Conservation (phyloP, 2,797 vertebrate genomes). For the Eulemur coronatus region DNA sequence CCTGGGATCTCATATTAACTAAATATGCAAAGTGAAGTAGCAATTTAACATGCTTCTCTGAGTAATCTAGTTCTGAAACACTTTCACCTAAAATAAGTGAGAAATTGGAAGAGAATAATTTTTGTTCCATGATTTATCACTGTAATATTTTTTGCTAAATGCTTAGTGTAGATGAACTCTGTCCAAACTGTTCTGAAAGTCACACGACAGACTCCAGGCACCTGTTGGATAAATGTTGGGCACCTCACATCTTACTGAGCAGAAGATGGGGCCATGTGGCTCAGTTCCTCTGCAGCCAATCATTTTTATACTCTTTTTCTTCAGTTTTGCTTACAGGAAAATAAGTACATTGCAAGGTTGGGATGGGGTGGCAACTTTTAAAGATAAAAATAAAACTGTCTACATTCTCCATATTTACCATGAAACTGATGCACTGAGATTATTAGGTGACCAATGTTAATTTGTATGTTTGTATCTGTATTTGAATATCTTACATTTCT, state of each 20-base stretch:
- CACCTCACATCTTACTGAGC: not conserved
- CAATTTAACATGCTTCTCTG: not conserved
- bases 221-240: not conserved
- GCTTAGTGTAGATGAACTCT: not conserved
- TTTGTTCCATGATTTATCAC: not conserved
- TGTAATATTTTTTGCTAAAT: not conserved
- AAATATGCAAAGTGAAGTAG: not conserved
- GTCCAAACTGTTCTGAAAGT: not conserved
- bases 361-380: not conserved
- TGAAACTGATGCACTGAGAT: not conserved
- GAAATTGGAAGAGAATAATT: not conserved
- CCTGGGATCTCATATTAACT: not conserved
- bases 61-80: not conserved
- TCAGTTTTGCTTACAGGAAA: not conserved
- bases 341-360: not conserved
- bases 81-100: slow-evolving; percentile 7
- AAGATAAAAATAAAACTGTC: not conserved
- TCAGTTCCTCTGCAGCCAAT: not conserved
- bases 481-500: not conserved
- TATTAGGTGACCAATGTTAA: not conserved
- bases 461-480: not conserved
- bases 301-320: not conserved
- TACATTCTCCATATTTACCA: not conserved
- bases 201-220: not conserved
- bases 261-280: not conserved